These are phyloP conservation scores for Beris chalybata DNA, from an alignment of 2,888 invertebrate species.

Conservation along the genomic window DNA sequence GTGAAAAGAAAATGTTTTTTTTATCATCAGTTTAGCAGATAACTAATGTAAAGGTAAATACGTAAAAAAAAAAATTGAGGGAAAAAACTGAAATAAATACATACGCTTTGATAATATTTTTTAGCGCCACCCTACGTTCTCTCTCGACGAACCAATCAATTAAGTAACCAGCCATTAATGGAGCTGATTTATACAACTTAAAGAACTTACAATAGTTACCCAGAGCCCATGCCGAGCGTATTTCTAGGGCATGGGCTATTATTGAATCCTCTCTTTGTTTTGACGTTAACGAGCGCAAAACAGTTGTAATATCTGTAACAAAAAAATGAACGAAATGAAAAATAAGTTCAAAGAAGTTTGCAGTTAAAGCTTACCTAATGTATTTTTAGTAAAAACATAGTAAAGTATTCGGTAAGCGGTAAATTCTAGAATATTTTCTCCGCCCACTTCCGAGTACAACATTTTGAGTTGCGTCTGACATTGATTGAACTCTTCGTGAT, in stretches of 20 bases:
- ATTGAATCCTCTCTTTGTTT: constrained; percentile 80
- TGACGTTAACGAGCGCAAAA: constrained; percentile 76
- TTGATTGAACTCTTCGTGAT: constrained; percentile 99
- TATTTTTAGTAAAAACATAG: constrained; percentile 97
- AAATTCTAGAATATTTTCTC: constrained; percentile 85
- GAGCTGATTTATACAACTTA: constrained; percentile 83
- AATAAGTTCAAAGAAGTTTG: neutral
- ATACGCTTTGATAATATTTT: constrained; percentile 95
- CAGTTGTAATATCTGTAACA: constrained; percentile 84
- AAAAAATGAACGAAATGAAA: neutral
- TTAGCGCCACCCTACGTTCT: constrained; percentile 89
- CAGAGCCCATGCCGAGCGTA: constrained; percentile 91
- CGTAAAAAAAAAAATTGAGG: constrained; percentile 28
- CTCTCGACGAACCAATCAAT: constrained; percentile 98
- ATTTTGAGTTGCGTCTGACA: constrained; percentile 98
- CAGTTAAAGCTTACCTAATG: constrained; percentile 70
- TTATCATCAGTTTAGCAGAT: no score
- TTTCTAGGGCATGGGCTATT: constrained; percentile 81
- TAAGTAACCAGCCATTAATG: constrained; percentile 93
- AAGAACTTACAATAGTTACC: constrained; percentile 94
- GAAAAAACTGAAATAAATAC: constrained; percentile 59
- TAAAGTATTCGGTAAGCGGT: constrained; percentile 95
- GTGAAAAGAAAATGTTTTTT: constrained; percentile 32
- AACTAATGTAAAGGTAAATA: neutral
- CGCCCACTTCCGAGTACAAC: constrained; percentile 81